A percentile compares a stretch with the other conserved stretches of the same genome.
phyloP scores from a whole-genome alignment of 2,797 vertebrate genomes.

The Chaunax sp. region DNA sequence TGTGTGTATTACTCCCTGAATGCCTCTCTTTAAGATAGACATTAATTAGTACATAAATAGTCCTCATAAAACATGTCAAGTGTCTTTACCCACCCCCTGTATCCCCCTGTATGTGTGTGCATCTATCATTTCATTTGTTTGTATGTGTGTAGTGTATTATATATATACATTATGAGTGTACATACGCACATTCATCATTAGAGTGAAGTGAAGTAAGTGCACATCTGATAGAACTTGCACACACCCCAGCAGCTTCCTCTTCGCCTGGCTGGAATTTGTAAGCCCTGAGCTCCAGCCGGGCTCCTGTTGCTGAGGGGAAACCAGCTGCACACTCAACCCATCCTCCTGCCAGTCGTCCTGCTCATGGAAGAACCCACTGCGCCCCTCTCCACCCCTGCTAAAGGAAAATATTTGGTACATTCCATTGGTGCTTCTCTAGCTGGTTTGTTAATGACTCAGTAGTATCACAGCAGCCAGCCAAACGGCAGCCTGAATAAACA shows the following conservation, averaged over 20 bases:
- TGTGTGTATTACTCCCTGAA: neutral
- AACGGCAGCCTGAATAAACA: slow-evolving; percentile 34
- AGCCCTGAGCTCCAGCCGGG: slow-evolving; percentile 59
- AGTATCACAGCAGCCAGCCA: slow-evolving; percentile 76
- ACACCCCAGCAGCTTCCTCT: slow-evolving; percentile 38
- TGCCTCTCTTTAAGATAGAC: neutral
- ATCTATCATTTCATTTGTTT: neutral
- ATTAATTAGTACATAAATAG: neutral
- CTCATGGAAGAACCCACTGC: slow-evolving; percentile 60
- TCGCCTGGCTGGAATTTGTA: slow-evolving; percentile 58
- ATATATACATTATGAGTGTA: neutral
- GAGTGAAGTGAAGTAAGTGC: slow-evolving; percentile 22
- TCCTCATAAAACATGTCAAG: neutral
- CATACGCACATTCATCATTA: neutral
- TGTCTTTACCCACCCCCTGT: neutral
- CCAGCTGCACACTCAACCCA: slow-evolving; percentile 65
- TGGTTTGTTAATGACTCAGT: slow-evolving; percentile 81
- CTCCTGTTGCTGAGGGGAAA: slow-evolving; percentile 74
- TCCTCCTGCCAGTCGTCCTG: slow-evolving; percentile 46
- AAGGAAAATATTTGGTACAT: slow-evolving; percentile 75
- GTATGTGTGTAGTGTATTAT: neutral
- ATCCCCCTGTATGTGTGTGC: neutral
- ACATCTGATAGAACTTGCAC: slow-evolving; percentile 9
- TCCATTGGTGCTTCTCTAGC: slow-evolving; percentile 74
- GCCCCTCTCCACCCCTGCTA: slow-evolving; percentile 60